These are phyloP conservation scores for Chinchilla lanigera DNA, from an alignment of 2,113 vertebrate genomes.

Conservation along the genomic window DNA sequence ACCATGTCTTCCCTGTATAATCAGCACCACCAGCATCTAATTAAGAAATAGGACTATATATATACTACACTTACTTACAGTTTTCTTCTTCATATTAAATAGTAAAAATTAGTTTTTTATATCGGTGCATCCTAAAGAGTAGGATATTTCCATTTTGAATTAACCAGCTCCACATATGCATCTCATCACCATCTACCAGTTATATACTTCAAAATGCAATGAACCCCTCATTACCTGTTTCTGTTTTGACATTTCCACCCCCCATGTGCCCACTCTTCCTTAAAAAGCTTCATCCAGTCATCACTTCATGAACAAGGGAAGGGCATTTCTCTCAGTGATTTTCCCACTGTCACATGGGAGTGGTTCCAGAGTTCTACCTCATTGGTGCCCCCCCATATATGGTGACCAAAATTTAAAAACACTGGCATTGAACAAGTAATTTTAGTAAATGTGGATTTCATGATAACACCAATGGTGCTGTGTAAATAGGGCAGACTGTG, in stretches of 20 bases:
- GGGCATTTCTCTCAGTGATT: neutral
- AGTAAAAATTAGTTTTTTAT: constrained; percentile 37
- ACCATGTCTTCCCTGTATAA: neutral
- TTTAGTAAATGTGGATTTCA: neutral
- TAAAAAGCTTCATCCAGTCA: neutral
- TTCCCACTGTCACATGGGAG: neutral
- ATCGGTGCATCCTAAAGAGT: neutral
- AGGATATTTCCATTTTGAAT: constrained; percentile 34
- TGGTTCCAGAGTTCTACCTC: neutral
- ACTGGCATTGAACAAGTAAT: neutral
- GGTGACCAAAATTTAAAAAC: constrained; percentile 10
- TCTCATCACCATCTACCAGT: neutral
- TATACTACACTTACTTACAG: neutral
- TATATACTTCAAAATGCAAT: constrained; percentile 2
- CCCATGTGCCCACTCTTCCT: neutral
- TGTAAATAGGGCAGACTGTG: neutral
- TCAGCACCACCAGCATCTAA: neutral
- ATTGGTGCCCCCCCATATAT: too few relatives aligned
- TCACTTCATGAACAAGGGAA: neutral
- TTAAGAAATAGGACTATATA: neutral
- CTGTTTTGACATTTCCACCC: neutral
- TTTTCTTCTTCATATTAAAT: constrained; percentile 10
- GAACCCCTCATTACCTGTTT: neutral
- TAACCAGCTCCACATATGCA: neutral
- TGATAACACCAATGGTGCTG: neutral